phyloP scores from a whole-genome alignment of 2,113 vertebrate genomes.

The Hippocampus barbouri region DNA sequence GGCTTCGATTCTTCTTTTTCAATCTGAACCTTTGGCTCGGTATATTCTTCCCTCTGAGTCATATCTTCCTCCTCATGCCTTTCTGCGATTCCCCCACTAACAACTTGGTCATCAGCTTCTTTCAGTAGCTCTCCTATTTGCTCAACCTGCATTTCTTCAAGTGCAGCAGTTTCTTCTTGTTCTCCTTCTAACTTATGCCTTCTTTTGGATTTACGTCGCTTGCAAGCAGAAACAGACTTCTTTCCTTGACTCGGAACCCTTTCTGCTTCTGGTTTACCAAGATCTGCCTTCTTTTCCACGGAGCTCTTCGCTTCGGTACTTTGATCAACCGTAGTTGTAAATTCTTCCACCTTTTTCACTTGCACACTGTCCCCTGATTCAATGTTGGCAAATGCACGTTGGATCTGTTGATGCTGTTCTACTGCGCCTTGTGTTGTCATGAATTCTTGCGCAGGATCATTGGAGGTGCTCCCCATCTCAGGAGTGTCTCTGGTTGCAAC shows the following conservation, averaged over 20 bases:
- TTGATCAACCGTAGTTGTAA: not conserved
- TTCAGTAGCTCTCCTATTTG: not conserved
- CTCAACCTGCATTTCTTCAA: slow-evolving; percentile 4
- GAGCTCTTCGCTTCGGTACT: not conserved
- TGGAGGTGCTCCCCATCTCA: not conserved
- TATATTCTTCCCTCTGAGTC: not conserved
- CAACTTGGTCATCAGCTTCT: slow-evolving; percentile 5
- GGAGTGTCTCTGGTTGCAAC: not conserved
- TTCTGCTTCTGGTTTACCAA: slow-evolving; percentile 12
- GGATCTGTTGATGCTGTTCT: not conserved
- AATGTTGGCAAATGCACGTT: not conserved
- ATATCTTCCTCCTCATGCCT: not conserved
- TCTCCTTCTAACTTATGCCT: slow-evolving; percentile 6
- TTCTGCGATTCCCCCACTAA: not conserved
- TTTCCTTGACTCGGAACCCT: slow-evolving; percentile 28
- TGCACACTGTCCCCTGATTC: not conserved
- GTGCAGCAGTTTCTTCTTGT: not conserved
- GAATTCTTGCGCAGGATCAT: not conserved
- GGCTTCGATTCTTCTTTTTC: not conserved
- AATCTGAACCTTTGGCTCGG: not conserved
- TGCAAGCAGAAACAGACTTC: not conserved
- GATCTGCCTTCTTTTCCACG: slow-evolving; percentile 5
- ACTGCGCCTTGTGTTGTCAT: not conserved
- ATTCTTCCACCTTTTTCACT: not conserved
- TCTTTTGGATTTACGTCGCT: slow-evolving; percentile 26